phyloP scores from a whole-genome alignment of 2,797 vertebrate species.

The Microctenopoma steveboyesi region DNA sequence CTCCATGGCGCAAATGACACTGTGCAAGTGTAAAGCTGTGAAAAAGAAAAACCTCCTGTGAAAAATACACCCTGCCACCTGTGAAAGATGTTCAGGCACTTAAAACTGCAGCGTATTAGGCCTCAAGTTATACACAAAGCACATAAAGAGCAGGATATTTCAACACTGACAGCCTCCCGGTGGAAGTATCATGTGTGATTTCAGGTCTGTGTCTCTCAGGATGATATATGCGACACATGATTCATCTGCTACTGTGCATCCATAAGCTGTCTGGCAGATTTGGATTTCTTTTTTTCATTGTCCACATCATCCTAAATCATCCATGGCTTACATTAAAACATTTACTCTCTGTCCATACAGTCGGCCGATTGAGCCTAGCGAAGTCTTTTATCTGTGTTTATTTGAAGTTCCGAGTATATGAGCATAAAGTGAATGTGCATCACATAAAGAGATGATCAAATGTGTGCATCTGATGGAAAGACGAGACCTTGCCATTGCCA shows the following conservation, averaged over 20 bases:
- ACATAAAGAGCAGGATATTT: constrained; percentile 38
- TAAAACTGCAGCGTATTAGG: constrained; percentile 17
- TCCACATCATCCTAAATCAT: not conserved
- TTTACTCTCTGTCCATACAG: constrained; percentile 18
- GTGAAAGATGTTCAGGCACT: constrained; percentile 60
- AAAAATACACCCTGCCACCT: constrained; percentile 39
- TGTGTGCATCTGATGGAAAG: constrained; percentile 49
- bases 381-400: constrained; percentile 49
- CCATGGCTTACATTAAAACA: no score
- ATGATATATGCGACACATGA: constrained; percentile 70
- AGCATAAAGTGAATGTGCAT: constrained; percentile 44
- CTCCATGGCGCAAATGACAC: not conserved
- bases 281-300: constrained; percentile 18
- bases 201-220: constrained; percentile 55
- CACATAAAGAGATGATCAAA: constrained; percentile 50
- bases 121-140: constrained; percentile 35
- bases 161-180: constrained; percentile 55
- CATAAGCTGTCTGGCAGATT: constrained; percentile 74
- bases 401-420: constrained; percentile 48
- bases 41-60: constrained; percentile 42
- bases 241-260: constrained; percentile 77
- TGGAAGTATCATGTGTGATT: constrained; percentile 72
- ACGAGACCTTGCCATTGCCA: constrained; percentile 23
- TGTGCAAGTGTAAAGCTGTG: constrained; percentile 38
- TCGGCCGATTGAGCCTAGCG: constrained; percentile 23